phyloP scores from a whole-genome alignment of 2,113 vertebrate species.

The Zosterops pallidus region DNA sequence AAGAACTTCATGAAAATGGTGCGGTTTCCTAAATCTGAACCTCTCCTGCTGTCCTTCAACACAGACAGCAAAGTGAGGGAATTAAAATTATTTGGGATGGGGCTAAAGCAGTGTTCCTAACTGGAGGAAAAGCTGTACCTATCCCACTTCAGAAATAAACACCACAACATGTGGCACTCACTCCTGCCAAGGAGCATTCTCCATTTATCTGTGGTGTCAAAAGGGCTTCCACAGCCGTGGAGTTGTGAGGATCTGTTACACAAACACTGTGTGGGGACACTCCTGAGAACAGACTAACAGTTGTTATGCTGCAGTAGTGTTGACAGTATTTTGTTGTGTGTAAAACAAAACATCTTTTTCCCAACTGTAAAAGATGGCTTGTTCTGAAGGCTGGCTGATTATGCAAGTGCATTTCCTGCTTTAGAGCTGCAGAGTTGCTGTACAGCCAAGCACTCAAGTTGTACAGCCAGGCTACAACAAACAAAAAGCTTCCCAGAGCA shows the following conservation, averaged over 20 bases:
- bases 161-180: background rate
- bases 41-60: background rate
- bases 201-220: background rate
- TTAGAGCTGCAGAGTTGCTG: background rate
- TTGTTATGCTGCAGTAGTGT: background rate
- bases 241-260: background rate
- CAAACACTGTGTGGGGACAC: background rate
- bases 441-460: background rate
- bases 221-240: background rate
- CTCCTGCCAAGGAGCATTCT: constrained; percentile 1
- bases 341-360: constrained; percentile 30
- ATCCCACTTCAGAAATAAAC: background rate
- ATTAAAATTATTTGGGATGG: background rate
- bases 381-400: constrained; percentile 2
- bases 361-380: background rate
- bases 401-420: constrained; percentile 4
- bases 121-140: background rate
- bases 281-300: constrained; percentile 17
- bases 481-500: background rate
- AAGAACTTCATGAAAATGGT: background rate
- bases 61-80: background rate
- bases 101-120: background rate
- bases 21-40: background rate
- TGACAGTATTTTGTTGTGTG: background rate
- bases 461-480: background rate